A percentile compares a stretch with the other conserved stretches of the same genome.
These are phyloP conservation scores for Araneus ventricosus DNA, from an alignment of 1,140 invertebrate genomes.

Conservation along the genomic window DNA sequence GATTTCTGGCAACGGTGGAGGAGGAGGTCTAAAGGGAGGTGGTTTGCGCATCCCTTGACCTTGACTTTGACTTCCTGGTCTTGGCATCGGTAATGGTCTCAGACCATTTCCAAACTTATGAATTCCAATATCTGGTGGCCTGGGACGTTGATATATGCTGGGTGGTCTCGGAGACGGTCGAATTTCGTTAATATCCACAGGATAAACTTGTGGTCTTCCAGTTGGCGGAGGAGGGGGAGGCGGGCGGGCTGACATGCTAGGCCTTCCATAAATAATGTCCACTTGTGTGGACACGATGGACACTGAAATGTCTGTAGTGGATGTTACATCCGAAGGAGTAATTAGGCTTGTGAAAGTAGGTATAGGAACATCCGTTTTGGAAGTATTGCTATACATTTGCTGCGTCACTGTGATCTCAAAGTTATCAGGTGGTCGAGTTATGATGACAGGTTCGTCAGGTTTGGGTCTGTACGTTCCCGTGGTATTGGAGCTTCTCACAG, in stretches of 20 bases:
- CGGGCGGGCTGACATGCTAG: constrained; percentile 6
- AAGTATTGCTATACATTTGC: constrained; percentile 75
- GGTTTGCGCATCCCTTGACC: constrained; percentile 25
- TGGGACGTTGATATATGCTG: constrained; percentile 32
- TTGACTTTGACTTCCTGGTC: constrained; percentile 2
- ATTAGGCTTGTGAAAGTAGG: constrained; percentile 62
- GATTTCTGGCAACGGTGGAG: constrained; percentile 63
- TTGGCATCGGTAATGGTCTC: constrained; percentile 33
- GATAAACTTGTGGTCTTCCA: constrained; percentile 67
- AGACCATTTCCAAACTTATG: constrained; percentile 45
- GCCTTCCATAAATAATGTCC: constrained; percentile 77
- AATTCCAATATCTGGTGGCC: background rate
- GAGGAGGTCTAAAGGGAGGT: constrained; percentile 42
- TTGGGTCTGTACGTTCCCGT: background rate
- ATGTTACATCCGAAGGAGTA: constrained; percentile 49
- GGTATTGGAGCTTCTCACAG: constrained; percentile 29
- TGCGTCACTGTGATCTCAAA: constrained; percentile 77
- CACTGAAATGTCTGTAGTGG: constrained; percentile 64
- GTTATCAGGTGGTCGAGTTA: constrained; percentile 75
- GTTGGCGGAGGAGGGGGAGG: constrained; percentile 45
- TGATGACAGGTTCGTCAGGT: constrained; percentile 76
- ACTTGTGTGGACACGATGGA: constrained; percentile 56
- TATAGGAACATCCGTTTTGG: constrained; percentile 10
- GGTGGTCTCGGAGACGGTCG: constrained; percentile 58
- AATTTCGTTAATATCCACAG: constrained; percentile 67